phyloP scores from a whole-genome alignment of 1,140 invertebrate genomes.

The Liolophura sinensis region DNA sequence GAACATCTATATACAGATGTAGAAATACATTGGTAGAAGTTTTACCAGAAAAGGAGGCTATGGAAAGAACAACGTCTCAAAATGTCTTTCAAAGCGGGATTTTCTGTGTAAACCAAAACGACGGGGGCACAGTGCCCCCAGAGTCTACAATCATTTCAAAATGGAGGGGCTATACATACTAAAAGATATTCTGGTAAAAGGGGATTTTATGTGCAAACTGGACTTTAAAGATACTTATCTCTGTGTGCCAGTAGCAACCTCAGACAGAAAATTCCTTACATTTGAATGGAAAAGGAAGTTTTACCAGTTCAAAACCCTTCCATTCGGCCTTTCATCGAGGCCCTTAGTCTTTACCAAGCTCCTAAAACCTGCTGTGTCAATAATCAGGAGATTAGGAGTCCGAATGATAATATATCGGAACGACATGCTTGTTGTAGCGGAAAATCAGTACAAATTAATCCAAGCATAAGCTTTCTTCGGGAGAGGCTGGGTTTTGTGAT shows the following conservation, averaged over 20 bases:
- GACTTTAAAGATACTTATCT: too few species aligned
- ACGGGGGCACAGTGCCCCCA: too few species aligned
- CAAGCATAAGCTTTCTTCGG: constrained; percentile 10
- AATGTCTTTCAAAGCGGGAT: too few species aligned
- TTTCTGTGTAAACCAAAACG: too few species aligned
- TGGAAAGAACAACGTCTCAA: too few species aligned
- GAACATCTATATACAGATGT: too few species aligned
- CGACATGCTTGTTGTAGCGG: constrained; percentile 17
- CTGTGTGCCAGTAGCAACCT: constrained; percentile 5
- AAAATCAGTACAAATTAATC: constrained; percentile 6
- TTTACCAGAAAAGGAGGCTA: too few species aligned
- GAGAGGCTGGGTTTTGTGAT: constrained; percentile 18
- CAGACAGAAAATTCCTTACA: constrained; percentile 8
- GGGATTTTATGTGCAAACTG: constrained; percentile 9
- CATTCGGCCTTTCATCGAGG: too few species aligned
- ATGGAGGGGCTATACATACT: constrained; percentile 5
- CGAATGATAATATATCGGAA: constrained; percentile 15
- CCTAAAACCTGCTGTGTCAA: constrained; percentile 8
- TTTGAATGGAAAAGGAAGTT: not conserved
- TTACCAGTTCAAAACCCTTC: constrained; percentile 1
- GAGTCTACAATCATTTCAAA: constrained; percentile 12
- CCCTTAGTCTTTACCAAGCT: constrained; percentile 16
- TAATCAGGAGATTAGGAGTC: constrained; percentile 11
- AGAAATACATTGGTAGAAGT: too few species aligned
- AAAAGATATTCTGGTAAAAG: constrained; percentile 5